phyloP scores from a whole-genome alignment of 2,888 invertebrate genomes.

The Mellilla xanthometata region DNA sequence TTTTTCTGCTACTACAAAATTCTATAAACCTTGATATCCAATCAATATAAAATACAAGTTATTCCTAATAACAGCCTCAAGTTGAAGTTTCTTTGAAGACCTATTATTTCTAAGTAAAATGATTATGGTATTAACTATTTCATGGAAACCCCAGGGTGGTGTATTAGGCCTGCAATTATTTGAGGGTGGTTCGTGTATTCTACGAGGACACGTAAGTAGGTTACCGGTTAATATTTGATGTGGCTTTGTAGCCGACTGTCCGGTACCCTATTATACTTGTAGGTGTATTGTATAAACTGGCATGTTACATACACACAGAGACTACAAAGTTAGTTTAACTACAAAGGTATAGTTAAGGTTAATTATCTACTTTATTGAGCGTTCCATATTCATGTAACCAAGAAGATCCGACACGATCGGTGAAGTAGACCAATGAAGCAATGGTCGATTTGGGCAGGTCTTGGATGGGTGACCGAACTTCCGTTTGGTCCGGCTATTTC shows the following conservation, averaged over 20 bases:
- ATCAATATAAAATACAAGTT: constrained; percentile 3
- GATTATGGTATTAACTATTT: constrained; percentile 22
- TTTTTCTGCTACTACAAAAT: constrained; percentile 9
- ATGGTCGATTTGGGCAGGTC: too few species aligned
- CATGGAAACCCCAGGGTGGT: constrained; percentile 19
- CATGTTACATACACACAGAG: too few species aligned
- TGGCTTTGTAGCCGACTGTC: constrained; percentile 9
- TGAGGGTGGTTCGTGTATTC: constrained; percentile 24
- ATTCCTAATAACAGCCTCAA: background rate
- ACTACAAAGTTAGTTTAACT: too few species aligned
- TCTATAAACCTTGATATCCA: constrained; percentile 7
- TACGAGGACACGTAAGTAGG: constrained; percentile 29
- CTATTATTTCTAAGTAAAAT: constrained; percentile 18
- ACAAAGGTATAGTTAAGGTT: too few species aligned
- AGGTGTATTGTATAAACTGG: too few species aligned
- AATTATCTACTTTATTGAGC: too few species aligned
- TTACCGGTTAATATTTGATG: constrained; percentile 30
- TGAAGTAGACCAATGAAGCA: too few species aligned
- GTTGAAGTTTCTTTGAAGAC: background rate
- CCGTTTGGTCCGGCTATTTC: too few species aligned
- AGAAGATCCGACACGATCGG: too few species aligned
- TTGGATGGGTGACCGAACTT: too few species aligned
- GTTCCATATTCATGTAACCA: too few species aligned
- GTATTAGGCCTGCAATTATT: constrained; percentile 29
- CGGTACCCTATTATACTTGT: too few species aligned